Evolutionary conservation across 1,140 invertebrate genomes (phyloP).

Genomic region (Euura saliciscinereae): DNA sequence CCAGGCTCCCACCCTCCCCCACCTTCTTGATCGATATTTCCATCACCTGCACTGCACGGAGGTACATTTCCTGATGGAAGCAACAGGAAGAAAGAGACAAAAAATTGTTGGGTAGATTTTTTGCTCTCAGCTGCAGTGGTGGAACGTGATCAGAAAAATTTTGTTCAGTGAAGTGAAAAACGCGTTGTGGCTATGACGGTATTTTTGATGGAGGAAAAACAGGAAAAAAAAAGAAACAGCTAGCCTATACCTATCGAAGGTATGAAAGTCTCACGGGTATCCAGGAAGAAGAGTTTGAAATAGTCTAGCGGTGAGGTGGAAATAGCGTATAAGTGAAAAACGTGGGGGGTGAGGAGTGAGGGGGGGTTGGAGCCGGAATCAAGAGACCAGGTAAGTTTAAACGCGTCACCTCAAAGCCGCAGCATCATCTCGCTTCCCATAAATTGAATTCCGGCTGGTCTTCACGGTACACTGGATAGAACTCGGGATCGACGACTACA

Average conservation of each 20-base stretch:
- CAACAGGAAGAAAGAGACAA: not conserved
- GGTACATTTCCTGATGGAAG: not conserved
- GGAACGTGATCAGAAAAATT: not conserved
- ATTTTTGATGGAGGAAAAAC: not conserved
- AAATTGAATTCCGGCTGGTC: slow-evolving; percentile 5
- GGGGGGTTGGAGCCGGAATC: not conserved
- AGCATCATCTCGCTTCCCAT: slow-evolving; percentile 1
- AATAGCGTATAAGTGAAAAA: not conserved
- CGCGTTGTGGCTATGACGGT: not conserved
- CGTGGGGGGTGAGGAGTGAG: not conserved
- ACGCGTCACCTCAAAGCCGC: not conserved
- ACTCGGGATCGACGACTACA: no score
- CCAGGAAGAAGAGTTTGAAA: not conserved
- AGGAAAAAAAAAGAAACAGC: not conserved
- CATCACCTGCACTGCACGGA: no score
- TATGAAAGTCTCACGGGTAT: not conserved
- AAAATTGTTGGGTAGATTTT: not conserved
- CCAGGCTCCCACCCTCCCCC: no score
- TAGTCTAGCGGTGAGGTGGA: not conserved
- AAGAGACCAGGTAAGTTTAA: not conserved
- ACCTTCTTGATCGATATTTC: no score
- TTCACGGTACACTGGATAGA: not conserved
- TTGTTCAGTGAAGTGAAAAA: not conserved
- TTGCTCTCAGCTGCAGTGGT: no score
- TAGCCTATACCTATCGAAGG: not conserved